Evolutionary conservation across 1,140 invertebrate species (phyloP).

Genomic region (Pristionchus pacificus): DNA sequence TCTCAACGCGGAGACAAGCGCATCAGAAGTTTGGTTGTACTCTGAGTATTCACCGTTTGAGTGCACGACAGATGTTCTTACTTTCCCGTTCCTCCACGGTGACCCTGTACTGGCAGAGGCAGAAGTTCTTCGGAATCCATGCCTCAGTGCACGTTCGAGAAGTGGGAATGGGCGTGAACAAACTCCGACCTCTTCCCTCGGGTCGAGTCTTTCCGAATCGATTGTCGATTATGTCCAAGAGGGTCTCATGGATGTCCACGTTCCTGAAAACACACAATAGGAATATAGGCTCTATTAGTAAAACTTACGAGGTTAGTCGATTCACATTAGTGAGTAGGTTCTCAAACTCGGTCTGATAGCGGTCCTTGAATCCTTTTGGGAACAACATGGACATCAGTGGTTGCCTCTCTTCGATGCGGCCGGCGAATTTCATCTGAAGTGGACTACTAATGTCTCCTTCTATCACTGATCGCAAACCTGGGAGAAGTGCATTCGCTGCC

Average conservation of each 20-base stretch:
- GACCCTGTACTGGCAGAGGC: not conserved
- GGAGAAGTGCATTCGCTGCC: not conserved
- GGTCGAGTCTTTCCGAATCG: not conserved
- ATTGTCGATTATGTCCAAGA: not conserved
- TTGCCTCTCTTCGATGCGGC: not conserved
- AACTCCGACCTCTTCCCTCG: not conserved
- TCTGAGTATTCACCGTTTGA: no score
- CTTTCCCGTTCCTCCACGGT: not conserved
- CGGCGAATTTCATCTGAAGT: not conserved
- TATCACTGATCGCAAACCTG: no score
- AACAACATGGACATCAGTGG: not conserved
- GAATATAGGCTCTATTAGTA: no score
- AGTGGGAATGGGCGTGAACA: not conserved
- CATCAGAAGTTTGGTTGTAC: not conserved
- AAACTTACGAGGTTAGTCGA: not conserved
- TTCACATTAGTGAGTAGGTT: not conserved
- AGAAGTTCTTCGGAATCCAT: not conserved
- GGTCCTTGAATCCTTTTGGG: not conserved
- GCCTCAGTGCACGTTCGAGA: not conserved
- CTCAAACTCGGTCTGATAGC: not conserved
- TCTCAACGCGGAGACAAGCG: not conserved
- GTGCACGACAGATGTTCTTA: no score
- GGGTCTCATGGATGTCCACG: not conserved
- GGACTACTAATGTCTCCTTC: not conserved
- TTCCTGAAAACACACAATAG: not conserved